Conservation (phyloP, 2,797 vertebrate species). For the Micromesistius poutassou region DNA sequence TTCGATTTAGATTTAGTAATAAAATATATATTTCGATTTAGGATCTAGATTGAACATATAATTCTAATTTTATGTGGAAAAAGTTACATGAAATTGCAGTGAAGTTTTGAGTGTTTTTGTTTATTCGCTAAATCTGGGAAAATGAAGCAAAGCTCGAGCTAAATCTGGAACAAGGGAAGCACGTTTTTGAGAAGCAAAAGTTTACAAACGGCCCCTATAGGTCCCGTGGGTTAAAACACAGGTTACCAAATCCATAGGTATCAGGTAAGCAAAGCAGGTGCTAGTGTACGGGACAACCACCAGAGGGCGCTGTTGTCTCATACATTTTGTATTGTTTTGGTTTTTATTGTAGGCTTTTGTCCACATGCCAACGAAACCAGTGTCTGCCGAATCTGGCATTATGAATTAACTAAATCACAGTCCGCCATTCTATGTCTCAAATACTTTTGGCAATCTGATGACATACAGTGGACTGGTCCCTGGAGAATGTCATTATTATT, state of each 20-base stretch:
- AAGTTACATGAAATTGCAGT: too few relatives aligned
- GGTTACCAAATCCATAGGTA: not conserved
- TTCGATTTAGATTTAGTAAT: too few relatives aligned
- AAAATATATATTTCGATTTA: too few relatives aligned
- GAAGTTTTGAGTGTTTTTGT: too few relatives aligned
- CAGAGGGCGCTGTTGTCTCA: not conserved
- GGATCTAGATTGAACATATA: too few relatives aligned
- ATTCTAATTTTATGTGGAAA: too few relatives aligned
- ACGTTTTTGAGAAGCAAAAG: too few relatives aligned
- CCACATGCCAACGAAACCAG: not conserved
- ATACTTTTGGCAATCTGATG: not conserved
- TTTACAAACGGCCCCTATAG: too few relatives aligned
- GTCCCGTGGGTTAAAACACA: not conserved
- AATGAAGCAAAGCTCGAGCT: too few relatives aligned
- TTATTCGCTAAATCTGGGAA: too few relatives aligned
- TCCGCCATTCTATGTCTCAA: not conserved
- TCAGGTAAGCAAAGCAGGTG: not conserved
- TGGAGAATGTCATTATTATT: conserved; percentile 21
- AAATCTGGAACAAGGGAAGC: too few relatives aligned
- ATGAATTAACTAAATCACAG: not conserved
- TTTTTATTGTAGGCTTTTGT: not conserved
- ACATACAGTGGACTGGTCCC: conserved; percentile 17
- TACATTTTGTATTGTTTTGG: not conserved
- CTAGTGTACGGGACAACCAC: not conserved
- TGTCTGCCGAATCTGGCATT: not conserved